Base-by-base conservation (phyloP, 2,113 vertebrate species). In the Colaptes auratus region DNA sequence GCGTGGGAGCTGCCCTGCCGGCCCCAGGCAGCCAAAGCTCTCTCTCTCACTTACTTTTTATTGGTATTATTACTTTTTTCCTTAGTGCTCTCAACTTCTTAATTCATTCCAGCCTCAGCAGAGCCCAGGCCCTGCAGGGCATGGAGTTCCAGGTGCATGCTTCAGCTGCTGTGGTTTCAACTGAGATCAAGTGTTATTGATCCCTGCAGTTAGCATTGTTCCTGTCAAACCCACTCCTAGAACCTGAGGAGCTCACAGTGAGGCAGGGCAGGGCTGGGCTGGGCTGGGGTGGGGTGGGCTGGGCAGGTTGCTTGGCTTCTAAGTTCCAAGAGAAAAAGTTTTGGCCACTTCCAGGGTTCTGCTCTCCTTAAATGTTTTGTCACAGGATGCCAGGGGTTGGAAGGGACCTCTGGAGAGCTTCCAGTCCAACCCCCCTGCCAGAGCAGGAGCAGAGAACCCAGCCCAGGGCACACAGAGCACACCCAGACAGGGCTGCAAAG, bases 131-230 rank as follows among this genome's bases (percentile, higher is more conserved):
- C 39, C 27, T 79, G 3, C 11, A 30, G 6, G 12, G 15, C 28
- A 8, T 35, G 6, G 58, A 23, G 30, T 53, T 69, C 21, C 33
- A 82, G 48, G 39, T 28, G 3, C 10, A 15, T 60, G 7, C 17
- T 79, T 92, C 78, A 67, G 52, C 15, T 90, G 35, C 66, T 77
- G 14, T 53, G 42, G 6, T 91, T 93, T 87, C 35, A 85, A 63
- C 50, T 60, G 31, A 59, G 82, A 71, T 5, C 14, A 73, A 59
- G 55, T 67, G 15, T 48, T 90, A 81, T 83, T 0, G 14, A 79
- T 91, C 23, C 13, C 48, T 66, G 30, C 78, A 59, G 53, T 80
- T 85, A 88, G 77, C 88, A 53, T 36, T 44, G 24, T 27, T 82
- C 24, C n/a, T 85, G 50, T 71, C 55, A 93, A 84, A 81, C 55